These are phyloP conservation scores for Brachylomia viminalis DNA, from an alignment of 2,888 invertebrate genomes.

Conservation along the genomic window DNA sequence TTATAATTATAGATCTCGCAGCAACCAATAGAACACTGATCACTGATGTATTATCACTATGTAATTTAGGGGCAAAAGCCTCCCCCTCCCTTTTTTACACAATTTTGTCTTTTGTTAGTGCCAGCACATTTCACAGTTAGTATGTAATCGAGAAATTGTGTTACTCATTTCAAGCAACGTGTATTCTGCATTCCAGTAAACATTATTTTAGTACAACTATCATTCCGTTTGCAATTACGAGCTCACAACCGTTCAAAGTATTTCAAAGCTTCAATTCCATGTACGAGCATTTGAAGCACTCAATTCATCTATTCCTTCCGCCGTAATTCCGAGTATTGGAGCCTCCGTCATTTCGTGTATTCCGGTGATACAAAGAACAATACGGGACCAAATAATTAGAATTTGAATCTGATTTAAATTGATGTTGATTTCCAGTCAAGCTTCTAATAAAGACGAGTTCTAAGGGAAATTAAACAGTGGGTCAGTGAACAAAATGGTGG, in stretches of 20 bases:
- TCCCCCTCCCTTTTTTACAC: neutral
- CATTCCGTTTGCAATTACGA: neutral
- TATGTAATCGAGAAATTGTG: neutral
- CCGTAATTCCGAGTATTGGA: neutral
- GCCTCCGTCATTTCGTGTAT: neutral
- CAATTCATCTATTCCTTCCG: conserved; percentile 2
- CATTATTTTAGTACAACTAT: neutral
- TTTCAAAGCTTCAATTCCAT: neutral
- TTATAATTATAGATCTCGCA: neutral
- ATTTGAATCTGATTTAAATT: conserved; percentile 32
- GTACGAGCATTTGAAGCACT: neutral
- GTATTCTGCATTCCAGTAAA: neutral
- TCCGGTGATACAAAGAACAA: neutral
- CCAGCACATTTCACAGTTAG: neutral
- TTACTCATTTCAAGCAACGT: neutral
- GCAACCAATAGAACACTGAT: neutral
- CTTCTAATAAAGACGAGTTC: conserved; percentile 24
- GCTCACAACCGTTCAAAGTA: neutral
- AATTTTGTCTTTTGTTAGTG: neutral
- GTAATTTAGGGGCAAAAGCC: neutral
- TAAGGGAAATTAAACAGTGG: conserved; percentile 35
- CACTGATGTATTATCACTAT: neutral
- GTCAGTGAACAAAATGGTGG: conserved; percentile 20
- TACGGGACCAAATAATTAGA: conserved; percentile 33
- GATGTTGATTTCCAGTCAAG: conserved; percentile 17